Evolutionary conservation across 2,888 invertebrate genomes (phyloP).

Genomic region (Apamea sordens): DNA sequence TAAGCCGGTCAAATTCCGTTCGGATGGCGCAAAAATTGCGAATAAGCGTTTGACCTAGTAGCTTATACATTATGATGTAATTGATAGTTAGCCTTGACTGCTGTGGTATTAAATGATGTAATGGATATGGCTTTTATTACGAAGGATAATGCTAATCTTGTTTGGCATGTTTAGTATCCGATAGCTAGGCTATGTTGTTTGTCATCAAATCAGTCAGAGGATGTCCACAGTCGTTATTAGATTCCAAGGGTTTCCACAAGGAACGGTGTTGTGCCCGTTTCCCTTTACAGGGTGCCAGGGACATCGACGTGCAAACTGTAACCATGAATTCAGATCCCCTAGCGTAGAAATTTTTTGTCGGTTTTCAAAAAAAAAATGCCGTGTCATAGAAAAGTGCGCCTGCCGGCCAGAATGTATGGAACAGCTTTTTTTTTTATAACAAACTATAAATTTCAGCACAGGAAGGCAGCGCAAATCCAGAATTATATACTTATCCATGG

Average conservation of each 20-base stretch:
- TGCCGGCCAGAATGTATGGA: no score
- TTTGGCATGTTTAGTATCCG: neutral
- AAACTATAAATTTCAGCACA: no score
- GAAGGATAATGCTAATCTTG: constrained; percentile 19
- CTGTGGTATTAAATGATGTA: constrained; percentile 36
- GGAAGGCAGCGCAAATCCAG: no score
- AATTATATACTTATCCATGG: no score
- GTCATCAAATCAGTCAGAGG: neutral
- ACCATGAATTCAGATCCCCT: no score
- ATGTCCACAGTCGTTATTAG: neutral
- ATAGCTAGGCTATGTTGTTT: neutral
- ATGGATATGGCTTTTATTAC: constrained; percentile 43
- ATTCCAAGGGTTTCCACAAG: neutral
- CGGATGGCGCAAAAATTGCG: constrained; percentile 50
- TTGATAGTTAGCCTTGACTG: constrained; percentile 50
- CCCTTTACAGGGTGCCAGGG: no score
- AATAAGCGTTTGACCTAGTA: constrained; percentile 43
- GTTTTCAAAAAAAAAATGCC: no score
- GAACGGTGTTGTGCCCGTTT: neutral
- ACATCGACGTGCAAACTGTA: no score
- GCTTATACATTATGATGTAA: constrained; percentile 50
- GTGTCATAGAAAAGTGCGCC: no score
- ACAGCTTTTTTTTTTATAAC: no score
- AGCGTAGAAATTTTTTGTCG: no score
- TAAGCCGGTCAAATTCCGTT: constrained; percentile 6